Conservation (phyloP, 1,140 invertebrate species). For the Cataglyphis hispanica region DNA sequence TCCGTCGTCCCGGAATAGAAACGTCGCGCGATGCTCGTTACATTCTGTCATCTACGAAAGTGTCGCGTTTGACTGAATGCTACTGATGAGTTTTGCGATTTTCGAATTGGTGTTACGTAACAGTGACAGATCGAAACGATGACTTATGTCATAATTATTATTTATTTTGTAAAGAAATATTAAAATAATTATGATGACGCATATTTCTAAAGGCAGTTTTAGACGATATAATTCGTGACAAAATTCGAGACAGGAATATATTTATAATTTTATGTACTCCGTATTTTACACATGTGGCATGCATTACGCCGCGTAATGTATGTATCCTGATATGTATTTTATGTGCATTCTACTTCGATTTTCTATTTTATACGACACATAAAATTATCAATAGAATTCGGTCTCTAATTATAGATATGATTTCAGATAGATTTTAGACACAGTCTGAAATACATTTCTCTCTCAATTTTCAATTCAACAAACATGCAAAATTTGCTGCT, state of each 20-base stretch:
- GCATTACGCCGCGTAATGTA: no score
- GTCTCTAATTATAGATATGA: no score
- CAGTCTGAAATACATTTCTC: background rate
- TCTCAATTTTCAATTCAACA: background rate
- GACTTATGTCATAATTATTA: background rate
- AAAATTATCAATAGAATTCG: no score
- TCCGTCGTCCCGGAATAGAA: conserved; percentile 85
- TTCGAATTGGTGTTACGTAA: conserved; percentile 63
- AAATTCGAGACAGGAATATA: no score
- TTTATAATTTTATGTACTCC: no score
- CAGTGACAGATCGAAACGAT: background rate
- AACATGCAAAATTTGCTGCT: no score
- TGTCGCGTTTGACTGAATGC: conserved; percentile 68
- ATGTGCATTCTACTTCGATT: no score
- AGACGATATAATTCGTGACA: no score
- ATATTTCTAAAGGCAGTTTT: background rate
- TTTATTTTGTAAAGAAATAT: background rate
- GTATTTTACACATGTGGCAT: no score
- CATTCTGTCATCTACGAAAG: conserved; percentile 82
- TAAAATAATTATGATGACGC: background rate
- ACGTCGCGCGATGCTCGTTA: conserved; percentile 82
- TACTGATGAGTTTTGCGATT: conserved; percentile 59
- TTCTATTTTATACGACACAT: no score
- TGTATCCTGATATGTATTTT: no score
- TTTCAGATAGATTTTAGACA: background rate